Percentiles rank a stretch among this genome's conserved stretches.
phyloP scores from a whole-genome alignment of 2,113 vertebrate species.

The Atherinomorus stipes region DNA sequence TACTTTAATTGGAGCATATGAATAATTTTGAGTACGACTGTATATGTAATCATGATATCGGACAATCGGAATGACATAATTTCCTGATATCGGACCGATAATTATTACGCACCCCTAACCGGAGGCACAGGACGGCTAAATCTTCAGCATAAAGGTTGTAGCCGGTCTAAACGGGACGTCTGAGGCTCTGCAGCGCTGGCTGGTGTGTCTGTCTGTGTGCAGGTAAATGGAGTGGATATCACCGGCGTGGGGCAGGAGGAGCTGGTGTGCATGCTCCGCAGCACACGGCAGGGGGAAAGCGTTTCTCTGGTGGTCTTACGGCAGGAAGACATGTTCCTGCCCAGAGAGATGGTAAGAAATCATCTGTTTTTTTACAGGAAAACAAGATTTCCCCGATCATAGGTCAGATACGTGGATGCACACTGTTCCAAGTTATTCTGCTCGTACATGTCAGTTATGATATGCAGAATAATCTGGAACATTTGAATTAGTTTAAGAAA shows the following conservation, averaged over 20 bases:
- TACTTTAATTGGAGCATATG: no score
- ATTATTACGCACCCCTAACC: no score
- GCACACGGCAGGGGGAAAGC: conserved; percentile 93
- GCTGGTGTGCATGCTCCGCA: conserved; percentile 92
- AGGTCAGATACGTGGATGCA: neutral
- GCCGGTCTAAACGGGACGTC: no score
- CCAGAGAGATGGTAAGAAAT: conserved; percentile 93
- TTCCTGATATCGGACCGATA: no score
- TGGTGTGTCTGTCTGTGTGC: conserved; percentile 23
- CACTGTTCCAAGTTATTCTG: no score
- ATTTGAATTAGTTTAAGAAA: no score
- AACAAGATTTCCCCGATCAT: neutral
- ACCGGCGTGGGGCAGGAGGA: conserved; percentile 92
- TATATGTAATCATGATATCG: no score
- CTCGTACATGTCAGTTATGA: no score
- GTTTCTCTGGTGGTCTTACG: conserved; percentile 90
- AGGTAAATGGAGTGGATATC: conserved; percentile 95
- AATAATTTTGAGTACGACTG: no score
- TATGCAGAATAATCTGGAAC: no score
- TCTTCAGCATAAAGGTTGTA: no score
- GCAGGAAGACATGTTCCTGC: conserved; percentile 92
- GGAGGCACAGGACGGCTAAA: conserved; percentile 83
- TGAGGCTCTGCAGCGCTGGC: neutral
- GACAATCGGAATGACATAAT: no score
- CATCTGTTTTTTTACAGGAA: neutral